Conservation (phyloP, 2,113 vertebrate species). For the Mirza zaza region DNA sequence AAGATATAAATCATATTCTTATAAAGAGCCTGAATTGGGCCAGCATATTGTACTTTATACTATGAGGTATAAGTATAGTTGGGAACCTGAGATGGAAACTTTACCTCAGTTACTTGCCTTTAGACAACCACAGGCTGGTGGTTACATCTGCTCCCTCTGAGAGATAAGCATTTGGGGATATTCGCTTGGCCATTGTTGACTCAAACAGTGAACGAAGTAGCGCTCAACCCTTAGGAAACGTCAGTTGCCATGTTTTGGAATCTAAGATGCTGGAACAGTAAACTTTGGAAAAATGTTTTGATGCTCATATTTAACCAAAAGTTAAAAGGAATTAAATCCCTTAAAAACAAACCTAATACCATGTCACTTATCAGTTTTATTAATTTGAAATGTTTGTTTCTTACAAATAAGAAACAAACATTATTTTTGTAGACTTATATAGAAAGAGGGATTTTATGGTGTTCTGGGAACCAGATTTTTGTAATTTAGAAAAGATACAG, state of each 20-base stretch:
- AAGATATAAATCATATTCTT: background rate
- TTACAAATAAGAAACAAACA: background rate
- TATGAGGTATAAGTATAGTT: background rate
- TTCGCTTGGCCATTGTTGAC: conserved; percentile 49
- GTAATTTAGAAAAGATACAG: background rate
- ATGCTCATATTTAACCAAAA: conserved; percentile 62
- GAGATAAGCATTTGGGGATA: conserved; percentile 38
- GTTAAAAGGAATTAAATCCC: conserved; percentile 52
- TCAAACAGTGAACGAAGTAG: conserved; percentile 52
- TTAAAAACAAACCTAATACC: conserved; percentile 64
- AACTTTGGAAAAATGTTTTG: conserved; percentile 66
- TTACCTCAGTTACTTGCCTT: conserved; percentile 27
- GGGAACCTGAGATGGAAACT: background rate
- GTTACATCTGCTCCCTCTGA: conserved; percentile 37
- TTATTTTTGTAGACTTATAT: conserved; percentile 28
- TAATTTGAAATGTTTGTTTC: background rate
- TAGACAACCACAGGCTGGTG: background rate
- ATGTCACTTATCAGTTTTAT: conserved; percentile 38
- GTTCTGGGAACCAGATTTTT: conserved; percentile 4
- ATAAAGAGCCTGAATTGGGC: background rate
- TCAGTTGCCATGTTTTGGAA: conserved; percentile 59
- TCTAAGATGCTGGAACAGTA: conserved; percentile 52
- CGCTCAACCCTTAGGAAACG: conserved; percentile 57
- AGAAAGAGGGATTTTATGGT: background rate
- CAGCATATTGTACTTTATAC: background rate